Base-by-base conservation (phyloP, 2,797 vertebrate genomes). In the Cossypha niveicapilla region DNA sequence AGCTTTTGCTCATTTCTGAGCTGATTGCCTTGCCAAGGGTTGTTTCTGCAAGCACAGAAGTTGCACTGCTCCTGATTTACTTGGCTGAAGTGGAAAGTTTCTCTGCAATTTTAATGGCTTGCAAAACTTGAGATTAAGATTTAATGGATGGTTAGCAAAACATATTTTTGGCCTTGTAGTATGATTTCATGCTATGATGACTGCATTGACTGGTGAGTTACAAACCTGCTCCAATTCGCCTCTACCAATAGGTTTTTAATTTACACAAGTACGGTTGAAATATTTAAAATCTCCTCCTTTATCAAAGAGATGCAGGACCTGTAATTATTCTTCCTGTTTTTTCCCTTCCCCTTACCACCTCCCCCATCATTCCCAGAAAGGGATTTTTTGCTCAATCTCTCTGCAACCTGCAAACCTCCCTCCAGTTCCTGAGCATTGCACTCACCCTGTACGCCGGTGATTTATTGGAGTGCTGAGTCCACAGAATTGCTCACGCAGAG, bases 111-210 rank as follows among this genome's bases (percentile, higher is more conserved):
- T 96, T 96, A 93, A 94, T 93, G 77, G 63, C 74, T 97, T 89
- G 73, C 61, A 95, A 75, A 97, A 96, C 58, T 95, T 96, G 70
- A 96, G 95, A 96, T 97, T 95, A 97, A 96, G 92, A 88, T 91
- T 95, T 94, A 97, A 94, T 97, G 93, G 86, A 78, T 96, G 76
- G 92, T 97, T 97, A 96, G 60, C 86, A 95, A 97, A 94, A 88
- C 73, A 86, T 22, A 45, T 94, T 97, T 97, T 96, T 76, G 65
- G 85, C 88, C 96, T 92, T 96, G 93, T 94, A 94, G 28, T 14
- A 21, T 89, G 85, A 96, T 90, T 97, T 97, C 95, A 96, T 91
- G 92, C 78, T 97, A 81, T 92, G 82, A 91, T 93, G 83, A 72
- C 92, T 97, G 76, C 72, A 86, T 60, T 92, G 88, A 96, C 94